Percentiles rank a stretch among this genome's conserved stretches.
These are phyloP conservation scores for Apamea epomidion DNA, from an alignment of 2,888 invertebrate genomes.

Conservation along the genomic window DNA sequence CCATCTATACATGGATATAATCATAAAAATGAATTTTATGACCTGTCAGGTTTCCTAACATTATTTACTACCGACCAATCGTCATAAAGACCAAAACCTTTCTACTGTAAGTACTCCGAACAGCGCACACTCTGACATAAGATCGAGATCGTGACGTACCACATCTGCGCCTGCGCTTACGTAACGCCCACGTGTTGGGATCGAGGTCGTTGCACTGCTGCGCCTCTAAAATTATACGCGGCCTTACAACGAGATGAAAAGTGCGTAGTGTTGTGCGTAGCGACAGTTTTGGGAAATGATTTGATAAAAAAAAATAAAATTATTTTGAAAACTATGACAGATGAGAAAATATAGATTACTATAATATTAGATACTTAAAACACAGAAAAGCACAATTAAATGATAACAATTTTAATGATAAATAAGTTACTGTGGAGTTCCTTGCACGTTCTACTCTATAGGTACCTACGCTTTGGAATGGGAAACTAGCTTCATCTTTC, in stretches of 20 bases:
- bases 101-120: background rate
- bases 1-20: background rate
- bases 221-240: conserved; percentile 56
- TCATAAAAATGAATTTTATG: background rate
- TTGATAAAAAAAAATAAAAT: background rate
- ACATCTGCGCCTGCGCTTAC: conserved; percentile 51
- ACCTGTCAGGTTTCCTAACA: background rate
- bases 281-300: background rate
- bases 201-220: conserved; percentile 65
- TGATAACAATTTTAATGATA: no score
- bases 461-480: no score
- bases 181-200: conserved; percentile 58
- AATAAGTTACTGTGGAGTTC: no score
- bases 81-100: background rate
- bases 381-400: no score
- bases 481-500: no score
- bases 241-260: conserved; percentile 47
- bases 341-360: no score
- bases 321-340: background rate
- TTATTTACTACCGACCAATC: background rate
- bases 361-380: no score
- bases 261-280: conserved; percentile 9
- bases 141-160: conserved; percentile 34
- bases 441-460: no score
- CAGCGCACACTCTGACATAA: conserved; percentile 19